phyloP scores from a whole-genome alignment of 2,888 invertebrate genomes.

The Bruchidius siliquastri region DNA sequence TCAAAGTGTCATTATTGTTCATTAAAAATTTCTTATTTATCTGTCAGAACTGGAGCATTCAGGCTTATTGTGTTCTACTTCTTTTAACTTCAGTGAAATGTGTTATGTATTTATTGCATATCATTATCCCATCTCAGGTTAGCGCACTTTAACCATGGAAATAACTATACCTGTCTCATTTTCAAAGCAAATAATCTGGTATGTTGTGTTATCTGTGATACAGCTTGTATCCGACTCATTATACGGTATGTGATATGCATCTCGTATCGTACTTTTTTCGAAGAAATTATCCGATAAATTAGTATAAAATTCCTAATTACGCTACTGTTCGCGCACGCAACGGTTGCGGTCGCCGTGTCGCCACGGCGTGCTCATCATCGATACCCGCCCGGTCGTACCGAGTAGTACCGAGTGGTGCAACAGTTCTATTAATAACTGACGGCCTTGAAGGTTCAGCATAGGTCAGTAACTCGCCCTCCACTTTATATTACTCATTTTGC shows the following conservation, averaged over 20 bases:
- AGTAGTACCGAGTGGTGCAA: not conserved
- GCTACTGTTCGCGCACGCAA: not conserved
- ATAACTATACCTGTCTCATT: too few relatives aligned
- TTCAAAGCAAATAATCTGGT: too few relatives aligned
- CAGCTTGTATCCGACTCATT: not conserved
- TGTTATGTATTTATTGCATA: too few relatives aligned
- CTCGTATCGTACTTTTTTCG: not conserved
- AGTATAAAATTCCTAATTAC: not conserved
- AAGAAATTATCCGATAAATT: not conserved
- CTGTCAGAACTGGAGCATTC: too few relatives aligned
- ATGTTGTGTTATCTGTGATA: not conserved
- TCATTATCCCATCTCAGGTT: too few relatives aligned
- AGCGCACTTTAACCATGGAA: too few relatives aligned
- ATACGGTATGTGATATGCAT: not conserved
- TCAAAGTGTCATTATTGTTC: too few relatives aligned
- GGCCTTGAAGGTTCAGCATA: slow-evolving; percentile 1
- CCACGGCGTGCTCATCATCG: not conserved
- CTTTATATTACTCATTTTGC: not conserved
- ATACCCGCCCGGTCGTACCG: not conserved
- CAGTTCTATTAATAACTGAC: not conserved
- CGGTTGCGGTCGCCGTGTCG: not conserved
- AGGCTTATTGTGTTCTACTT: too few relatives aligned
- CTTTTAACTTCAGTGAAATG: too few relatives aligned
- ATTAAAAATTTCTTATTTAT: too few relatives aligned
- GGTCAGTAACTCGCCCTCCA: slow-evolving; percentile 4